Conservation (phyloP, 2,888 invertebrate species). For the Xestoiulus laeticollis region DNA sequence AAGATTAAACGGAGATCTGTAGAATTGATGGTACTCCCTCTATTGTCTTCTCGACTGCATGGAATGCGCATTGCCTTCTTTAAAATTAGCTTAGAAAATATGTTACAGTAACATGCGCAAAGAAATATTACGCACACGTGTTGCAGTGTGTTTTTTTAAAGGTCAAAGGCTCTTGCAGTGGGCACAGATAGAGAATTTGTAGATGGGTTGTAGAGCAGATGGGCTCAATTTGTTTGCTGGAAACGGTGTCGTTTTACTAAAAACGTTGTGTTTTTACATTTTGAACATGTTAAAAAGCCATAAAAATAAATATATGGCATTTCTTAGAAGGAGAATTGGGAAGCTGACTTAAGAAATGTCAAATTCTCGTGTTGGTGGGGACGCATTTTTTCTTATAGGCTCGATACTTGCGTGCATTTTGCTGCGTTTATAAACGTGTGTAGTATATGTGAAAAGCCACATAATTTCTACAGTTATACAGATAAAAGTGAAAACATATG, state of each 20-base stretch:
- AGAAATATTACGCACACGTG: conserved; percentile 11
- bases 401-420: background rate
- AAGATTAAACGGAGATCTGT: too few relatives aligned
- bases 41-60: background rate
- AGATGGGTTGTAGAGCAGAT: background rate
- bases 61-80: background rate
- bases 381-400: background rate
- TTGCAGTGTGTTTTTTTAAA: background rate
- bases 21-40: too few relatives aligned
- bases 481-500: conserved; percentile 23
- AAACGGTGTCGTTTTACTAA: conserved; percentile 25
- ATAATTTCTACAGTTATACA: background rate
- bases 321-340: background rate
- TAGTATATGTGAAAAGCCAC: background rate
- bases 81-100: background rate
- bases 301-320: background rate
- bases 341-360: background rate
- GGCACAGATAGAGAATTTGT: background rate
- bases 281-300: background rate
- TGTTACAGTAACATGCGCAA: background rate
- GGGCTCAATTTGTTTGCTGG: background rate
- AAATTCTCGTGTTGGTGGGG: background rate
- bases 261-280: background rate
- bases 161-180: background rate
- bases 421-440: background rate